Evolutionary conservation across 1,140 invertebrate species (phyloP).

Genomic region (Popillia japonica): DNA sequence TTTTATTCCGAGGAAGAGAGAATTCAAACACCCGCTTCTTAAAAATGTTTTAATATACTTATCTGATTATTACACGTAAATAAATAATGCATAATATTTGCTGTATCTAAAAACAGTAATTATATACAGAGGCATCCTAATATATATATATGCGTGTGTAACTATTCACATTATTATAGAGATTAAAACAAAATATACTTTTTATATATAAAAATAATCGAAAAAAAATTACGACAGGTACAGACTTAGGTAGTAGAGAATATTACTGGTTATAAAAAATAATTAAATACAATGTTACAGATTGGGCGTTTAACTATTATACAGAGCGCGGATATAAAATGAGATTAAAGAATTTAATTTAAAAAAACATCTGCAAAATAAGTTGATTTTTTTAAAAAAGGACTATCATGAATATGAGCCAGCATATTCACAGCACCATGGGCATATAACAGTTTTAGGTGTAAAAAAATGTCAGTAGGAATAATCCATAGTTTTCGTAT

Average conservation of each 20-base stretch:
- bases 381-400: background rate
- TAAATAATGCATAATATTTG: constrained; percentile 16
- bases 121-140: constrained; percentile 14
- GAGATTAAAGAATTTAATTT: background rate
- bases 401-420: constrained; percentile 31
- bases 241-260: constrained; percentile 13
- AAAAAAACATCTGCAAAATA: background rate
- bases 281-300: constrained; percentile 23
- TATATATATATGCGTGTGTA: constrained; percentile 3
- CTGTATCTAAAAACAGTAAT: constrained; percentile 18
- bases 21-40: too few species aligned
- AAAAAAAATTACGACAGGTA: constrained; percentile 13
- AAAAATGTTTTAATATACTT: constrained; percentile 6
- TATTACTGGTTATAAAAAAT: constrained; percentile 10
- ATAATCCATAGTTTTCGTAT: constrained; percentile 98
- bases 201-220: constrained; percentile 17
- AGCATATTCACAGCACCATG: constrained; percentile 23
- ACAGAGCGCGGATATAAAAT: background rate
- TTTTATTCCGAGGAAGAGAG: too few species aligned
- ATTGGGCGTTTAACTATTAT: background rate
- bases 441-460: background rate
- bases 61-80: constrained; percentile 10
- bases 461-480: constrained; percentile 54
- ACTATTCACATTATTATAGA: constrained; percentile 17
- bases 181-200: constrained; percentile 32